These are phyloP conservation scores for Danio albolineatus DNA, from an alignment of 2,797 vertebrate genomes.

Conservation along the genomic window DNA sequence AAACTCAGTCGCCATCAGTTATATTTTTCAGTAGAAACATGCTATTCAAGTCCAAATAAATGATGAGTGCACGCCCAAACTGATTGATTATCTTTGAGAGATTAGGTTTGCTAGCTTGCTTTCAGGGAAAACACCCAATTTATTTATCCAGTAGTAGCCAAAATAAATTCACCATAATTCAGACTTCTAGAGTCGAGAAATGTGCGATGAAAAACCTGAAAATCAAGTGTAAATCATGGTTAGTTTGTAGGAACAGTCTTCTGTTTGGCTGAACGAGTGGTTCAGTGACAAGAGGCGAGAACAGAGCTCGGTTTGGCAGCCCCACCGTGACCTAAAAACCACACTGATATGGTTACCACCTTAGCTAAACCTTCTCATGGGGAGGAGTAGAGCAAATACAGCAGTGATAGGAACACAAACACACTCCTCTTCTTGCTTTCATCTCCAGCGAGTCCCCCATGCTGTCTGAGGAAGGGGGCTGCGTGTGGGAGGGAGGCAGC, in stretches of 20 bases:
- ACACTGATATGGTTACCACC: slow-evolving; percentile 77
- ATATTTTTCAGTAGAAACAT: slow-evolving; percentile 45
- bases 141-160: slow-evolving; percentile 50
- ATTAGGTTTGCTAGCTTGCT: slow-evolving; percentile 47
- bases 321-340: slow-evolving; percentile 76
- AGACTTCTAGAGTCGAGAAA: slow-evolving; percentile 6
- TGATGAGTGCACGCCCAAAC: slow-evolving; percentile 47
- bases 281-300: background rate
- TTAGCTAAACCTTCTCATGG: slow-evolving; percentile 70
- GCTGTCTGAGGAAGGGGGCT: slow-evolving; percentile 52
- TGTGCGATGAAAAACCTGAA: slow-evolving; percentile 26
- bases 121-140: slow-evolving; percentile 55
- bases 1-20: slow-evolving; percentile 51
- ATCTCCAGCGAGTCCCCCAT: slow-evolving; percentile 69
- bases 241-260: background rate
- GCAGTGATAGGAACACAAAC: slow-evolving; percentile 82
- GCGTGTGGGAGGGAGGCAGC: slow-evolving; percentile 67
- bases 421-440: slow-evolving; percentile 75
- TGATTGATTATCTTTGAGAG: slow-evolving; percentile 49
- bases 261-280: background rate
- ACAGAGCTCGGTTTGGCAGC: slow-evolving; percentile 60
- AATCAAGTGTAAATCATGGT: background rate
- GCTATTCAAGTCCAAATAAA: slow-evolving; percentile 52
- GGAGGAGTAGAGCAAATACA: slow-evolving; percentile 75
- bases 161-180: slow-evolving; percentile 33